phyloP scores from a whole-genome alignment of 2,113 vertebrate species.

The Rhinopithecus roxellana region DNA sequence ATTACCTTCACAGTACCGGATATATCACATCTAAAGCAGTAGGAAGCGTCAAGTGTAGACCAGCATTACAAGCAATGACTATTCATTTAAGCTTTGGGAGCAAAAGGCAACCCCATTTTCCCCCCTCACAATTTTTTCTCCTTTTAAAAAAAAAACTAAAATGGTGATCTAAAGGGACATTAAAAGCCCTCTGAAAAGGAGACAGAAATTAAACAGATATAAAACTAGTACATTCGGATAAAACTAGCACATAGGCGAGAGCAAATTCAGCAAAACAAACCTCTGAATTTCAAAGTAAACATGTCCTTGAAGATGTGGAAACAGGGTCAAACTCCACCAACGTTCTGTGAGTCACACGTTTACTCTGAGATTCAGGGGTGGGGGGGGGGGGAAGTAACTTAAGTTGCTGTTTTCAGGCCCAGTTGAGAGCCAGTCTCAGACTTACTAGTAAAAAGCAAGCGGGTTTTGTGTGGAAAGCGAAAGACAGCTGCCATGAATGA shows the following conservation, averaged over 20 bases:
- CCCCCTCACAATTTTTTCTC: conserved; percentile 34
- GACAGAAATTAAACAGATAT: conserved; percentile 61
- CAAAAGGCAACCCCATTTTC: conserved; percentile 74
- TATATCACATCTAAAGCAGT: conserved; percentile 90
- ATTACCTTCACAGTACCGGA: conserved; percentile 92
- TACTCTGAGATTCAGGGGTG: background rate
- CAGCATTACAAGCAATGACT: conserved; percentile 85
- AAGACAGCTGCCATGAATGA: conserved; percentile 49
- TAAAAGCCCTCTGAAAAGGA: conserved; percentile 66
- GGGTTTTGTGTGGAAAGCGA: conserved; percentile 47
- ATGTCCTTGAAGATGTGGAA: conserved; percentile 25
- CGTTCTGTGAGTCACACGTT: background rate
- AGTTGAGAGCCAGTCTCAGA: conserved; percentile 16
- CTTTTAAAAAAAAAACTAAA: conserved; percentile 58
- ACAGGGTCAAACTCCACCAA: background rate
- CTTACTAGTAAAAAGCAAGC: background rate
- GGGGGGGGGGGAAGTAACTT: background rate
- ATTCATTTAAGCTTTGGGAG: conserved; percentile 84
- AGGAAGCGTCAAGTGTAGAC: conserved; percentile 81
- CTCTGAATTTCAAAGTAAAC: conserved; percentile 31
- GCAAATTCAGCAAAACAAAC: conserved; percentile 60
- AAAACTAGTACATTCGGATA: conserved; percentile 56
- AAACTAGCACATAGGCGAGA: background rate
- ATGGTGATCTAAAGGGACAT: conserved; percentile 70
- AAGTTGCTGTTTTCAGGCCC: conserved; percentile 18